Base-by-base conservation (phyloP, 2,113 vertebrate species). In the Corythaeola cristata region DNA sequence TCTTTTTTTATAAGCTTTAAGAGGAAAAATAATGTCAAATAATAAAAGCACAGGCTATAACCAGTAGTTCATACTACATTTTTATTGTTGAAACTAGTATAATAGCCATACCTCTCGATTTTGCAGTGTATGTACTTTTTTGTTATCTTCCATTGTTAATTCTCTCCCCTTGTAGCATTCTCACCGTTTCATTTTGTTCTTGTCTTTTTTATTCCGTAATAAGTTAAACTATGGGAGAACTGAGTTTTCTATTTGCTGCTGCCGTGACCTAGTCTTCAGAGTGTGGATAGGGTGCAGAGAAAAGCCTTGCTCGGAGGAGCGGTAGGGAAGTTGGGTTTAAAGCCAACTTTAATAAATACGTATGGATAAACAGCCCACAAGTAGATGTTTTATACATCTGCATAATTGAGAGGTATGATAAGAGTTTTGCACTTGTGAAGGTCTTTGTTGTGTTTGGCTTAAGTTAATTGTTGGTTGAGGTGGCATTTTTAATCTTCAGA, bases 1-100 rank as follows among this genome's bases (percentile, higher is more conserved):
- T 81, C 27, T 68, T 74, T 88, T 62, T 75, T 83, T 75, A 63
- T 94, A 74, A 97, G 62, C 67, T 45, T 91, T 95, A 91, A 75
- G 69, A 83, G 15, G 15, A 71, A 90, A 95, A 55, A 44, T 71
- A 81, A 71, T 7, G 2, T 32, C 15, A 63, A 55, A 39, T 37
- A 68, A 39, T 58, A 72, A 72, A 83, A 81, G 20, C 41, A 45
- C 13, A 92, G 63, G 5, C 52, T 78, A 19, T 35, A 55, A 62
- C 69, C 23, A 60, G n/a, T 75, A 85, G 63, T 26, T 15, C 10
- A 19, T 53, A n/a, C 11, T 56, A 44, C 33, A 50, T 44, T 96
- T 90, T 83, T 88, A 62, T 73, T 95, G 63, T 93, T 82, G 66
- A 49, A 94, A 66, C 9, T 62, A 78, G 23, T 79, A 22, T 60